Conservation (phyloP, 2,888 invertebrate species). For the Perizoma affinitatum region DNA sequence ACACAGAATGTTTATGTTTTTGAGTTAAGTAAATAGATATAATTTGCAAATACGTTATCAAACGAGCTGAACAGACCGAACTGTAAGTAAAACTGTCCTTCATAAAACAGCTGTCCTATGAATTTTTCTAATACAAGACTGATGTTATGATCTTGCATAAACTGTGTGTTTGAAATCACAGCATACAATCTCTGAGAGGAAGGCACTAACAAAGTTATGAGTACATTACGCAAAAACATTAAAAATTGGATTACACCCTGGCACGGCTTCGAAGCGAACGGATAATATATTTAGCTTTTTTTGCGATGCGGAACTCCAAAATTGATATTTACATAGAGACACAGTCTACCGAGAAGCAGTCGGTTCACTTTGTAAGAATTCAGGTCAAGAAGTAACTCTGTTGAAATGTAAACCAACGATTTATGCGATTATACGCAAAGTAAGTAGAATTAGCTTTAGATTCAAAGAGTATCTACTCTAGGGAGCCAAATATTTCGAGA, state of each 20-base stretch:
- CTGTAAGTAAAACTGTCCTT: too few relatives aligned
- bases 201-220: constrained; percentile 30
- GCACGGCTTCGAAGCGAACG: constrained; percentile 34
- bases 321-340: constrained; percentile 34
- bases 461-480: too few relatives aligned
- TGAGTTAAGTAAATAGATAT: too few relatives aligned
- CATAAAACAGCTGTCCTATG: too few relatives aligned
- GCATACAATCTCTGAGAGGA: constrained; percentile 14
- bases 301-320: constrained; percentile 32
- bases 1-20: too few relatives aligned
- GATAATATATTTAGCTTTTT: constrained; percentile 32
- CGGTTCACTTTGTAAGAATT: background rate
- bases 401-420: too few relatives aligned
- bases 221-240: constrained; percentile 30
- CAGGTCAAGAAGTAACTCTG: too few relatives aligned
- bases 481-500: too few relatives aligned
- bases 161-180: constrained; percentile 23
- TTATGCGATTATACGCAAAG: too few relatives aligned
- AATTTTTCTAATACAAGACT: background rate
- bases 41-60: too few relatives aligned
- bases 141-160: constrained; percentile 7
- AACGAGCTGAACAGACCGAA: too few relatives aligned
- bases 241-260: constrained; percentile 33
- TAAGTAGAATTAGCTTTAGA: too few relatives aligned
- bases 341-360: constrained; percentile 2